phyloP scores from a whole-genome alignment of 2,113 vertebrate species.

The Erythrolamprus reginae region DNA sequence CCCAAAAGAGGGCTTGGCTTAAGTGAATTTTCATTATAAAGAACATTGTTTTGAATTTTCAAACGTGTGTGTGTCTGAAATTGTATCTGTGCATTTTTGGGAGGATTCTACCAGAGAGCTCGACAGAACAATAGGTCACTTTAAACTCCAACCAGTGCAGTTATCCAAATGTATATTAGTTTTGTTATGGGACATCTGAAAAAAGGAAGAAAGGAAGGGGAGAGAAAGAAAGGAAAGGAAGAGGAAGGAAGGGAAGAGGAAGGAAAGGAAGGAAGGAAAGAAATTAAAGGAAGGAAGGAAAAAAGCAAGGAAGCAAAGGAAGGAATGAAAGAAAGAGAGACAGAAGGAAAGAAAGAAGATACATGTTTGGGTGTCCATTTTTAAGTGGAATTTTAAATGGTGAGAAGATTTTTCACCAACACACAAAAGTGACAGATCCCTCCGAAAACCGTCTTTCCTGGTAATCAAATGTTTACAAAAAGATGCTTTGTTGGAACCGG shows the following conservation, averaged over 20 bases:
- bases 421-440: constrained; percentile 35
- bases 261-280: background rate
- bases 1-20: no score
- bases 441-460: constrained; percentile 62
- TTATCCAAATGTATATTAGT: constrained; percentile 38
- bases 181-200: constrained; percentile 49
- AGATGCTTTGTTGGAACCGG: constrained; percentile 66
- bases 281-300: constrained; percentile 5
- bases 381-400: constrained; percentile 29
- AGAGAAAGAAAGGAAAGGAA: constrained; percentile 2
- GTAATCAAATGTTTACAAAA: constrained; percentile 71
- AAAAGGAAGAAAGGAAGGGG: no score
- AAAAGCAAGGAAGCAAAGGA: no score
- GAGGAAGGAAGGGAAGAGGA: constrained; percentile 6
- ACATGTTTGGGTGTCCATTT: constrained; percentile 19
- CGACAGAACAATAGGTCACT: no score
- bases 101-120: no score
- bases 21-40: no score
- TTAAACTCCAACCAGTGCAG: constrained; percentile 28
- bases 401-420: background rate
- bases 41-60: no score
- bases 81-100: no score
- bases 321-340: no score
- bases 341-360: constrained; percentile 26
- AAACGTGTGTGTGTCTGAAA: no score